Percentiles rank a stretch among this genome's conserved stretches.
Conservation (phyloP, 2,113 vertebrate genomes). For the Patagioenas fasciata region DNA sequence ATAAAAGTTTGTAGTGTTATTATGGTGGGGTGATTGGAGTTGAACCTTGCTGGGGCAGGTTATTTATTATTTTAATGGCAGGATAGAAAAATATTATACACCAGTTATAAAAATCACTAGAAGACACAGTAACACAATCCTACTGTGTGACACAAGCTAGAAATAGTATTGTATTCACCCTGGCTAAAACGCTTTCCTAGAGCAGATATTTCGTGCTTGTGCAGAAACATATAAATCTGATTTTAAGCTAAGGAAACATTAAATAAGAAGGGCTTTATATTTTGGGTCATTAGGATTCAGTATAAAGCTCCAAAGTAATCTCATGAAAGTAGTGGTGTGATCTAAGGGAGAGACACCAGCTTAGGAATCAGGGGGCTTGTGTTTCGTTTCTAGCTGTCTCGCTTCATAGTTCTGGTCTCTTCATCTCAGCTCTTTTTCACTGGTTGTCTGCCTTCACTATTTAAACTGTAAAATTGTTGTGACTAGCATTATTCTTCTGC, state of each 20-base stretch:
- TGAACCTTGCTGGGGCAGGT: background rate
- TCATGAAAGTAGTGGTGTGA: background rate
- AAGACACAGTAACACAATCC: background rate
- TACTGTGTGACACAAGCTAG: background rate
- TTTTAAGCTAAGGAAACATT: conserved; percentile 13
- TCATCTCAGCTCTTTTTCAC: background rate
- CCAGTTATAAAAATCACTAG: background rate
- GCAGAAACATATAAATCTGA: background rate
- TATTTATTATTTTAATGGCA: background rate
- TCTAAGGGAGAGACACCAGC: background rate
- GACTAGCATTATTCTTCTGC: background rate
- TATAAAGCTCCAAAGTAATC: conserved; percentile 29
- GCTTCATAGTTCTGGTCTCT: background rate
- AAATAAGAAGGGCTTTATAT: conserved; percentile 25
- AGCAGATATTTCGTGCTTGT: background rate
- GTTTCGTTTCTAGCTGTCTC: background rate
- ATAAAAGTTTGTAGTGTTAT: background rate
- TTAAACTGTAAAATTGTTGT: conserved; percentile 18
- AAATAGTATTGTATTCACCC: background rate
- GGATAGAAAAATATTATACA: background rate
- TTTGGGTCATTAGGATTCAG: conserved; percentile 13
- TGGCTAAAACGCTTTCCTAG: background rate
- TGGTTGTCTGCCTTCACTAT: background rate
- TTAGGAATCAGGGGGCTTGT: conserved; percentile 11
- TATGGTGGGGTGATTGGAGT: background rate